Percentiles rank a stretch among this genome's conserved stretches.
phyloP scores from a whole-genome alignment of 2,113 vertebrate species.

The Aptenodytes patagonicus region DNA sequence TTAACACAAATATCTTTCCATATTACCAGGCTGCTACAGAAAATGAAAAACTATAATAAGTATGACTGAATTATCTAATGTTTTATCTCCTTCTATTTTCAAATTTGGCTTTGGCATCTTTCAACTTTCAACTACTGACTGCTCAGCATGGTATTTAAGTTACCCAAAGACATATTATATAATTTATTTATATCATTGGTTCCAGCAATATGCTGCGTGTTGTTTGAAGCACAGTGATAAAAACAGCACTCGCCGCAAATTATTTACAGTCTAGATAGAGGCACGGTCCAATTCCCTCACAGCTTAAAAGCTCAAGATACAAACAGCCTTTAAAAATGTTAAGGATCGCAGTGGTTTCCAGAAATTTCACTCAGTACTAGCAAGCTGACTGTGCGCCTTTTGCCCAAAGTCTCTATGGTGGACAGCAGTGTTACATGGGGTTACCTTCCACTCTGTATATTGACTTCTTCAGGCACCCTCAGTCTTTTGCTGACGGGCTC shows the following conservation, averaged over 20 bases:
- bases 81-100: slow-evolving; percentile 11
- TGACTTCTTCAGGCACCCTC: background rate
- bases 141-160: background rate
- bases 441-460: background rate
- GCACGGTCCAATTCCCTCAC: background rate
- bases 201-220: slow-evolving; percentile 45
- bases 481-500: background rate
- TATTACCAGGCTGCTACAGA: background rate
- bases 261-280: slow-evolving; percentile 27
- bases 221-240: slow-evolving; percentile 48
- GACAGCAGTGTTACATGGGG: background rate
- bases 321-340: background rate
- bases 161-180: slow-evolving; percentile 31
- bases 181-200: slow-evolving; percentile 53
- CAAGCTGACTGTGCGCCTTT: background rate
- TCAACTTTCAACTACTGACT: slow-evolving; percentile 14
- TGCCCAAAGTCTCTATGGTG: background rate
- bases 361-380: background rate
- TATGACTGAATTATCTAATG: background rate
- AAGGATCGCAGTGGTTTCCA: background rate
- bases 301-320: background rate
- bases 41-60: background rate
- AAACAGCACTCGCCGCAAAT: slow-evolving; percentile 5
- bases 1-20: background rate
- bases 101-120: background rate